Evolutionary conservation across 1,140 invertebrate species (phyloP), one percentile per base, ranked within the genome.

Genomic region (Macrostomum lignano): DNA sequence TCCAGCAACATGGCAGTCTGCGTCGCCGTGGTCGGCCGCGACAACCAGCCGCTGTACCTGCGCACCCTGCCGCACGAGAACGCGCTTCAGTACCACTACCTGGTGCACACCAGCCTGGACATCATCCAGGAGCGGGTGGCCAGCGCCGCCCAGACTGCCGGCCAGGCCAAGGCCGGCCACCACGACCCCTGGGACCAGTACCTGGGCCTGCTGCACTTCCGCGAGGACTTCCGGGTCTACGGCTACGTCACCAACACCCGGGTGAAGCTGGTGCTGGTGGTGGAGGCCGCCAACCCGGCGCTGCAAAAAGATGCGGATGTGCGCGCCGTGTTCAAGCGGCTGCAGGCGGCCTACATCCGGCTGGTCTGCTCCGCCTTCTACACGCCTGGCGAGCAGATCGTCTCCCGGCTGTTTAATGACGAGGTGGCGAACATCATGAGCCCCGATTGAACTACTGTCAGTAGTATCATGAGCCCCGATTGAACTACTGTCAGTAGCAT

Each of bases 151-250:
- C 69, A 65, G 48, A 71, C 66, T 60, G 63, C 62, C 3, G n/a
- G n/a, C n/a, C n/a, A n/a, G n/a, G n/a, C n/a, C n/a, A n/a, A n/a
- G n/a, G n/a, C n/a, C n/a, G n/a, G n/a, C n/a, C n/a, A n/a, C n/a
- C 56, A 48, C 36, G 54, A 59, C 17, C 35, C 49, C 3, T 60
- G 76, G 44, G 81, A 93, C 52, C 61, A 86, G 1, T 91, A 86
- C 54, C 64, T 91, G 23, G 81, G 81, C 14, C 59, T 79, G 31
- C 60, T 93, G 1, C 82, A 81, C 59, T 74, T 78, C 2, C 76
- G 79, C n/a, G 82, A 91, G 63, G 78, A 78, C 42, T 79, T 82
- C 55, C 88, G 81, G 70, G 76, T 88, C 76, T 86, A 81, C 65
- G 84, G 82, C 5, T 93, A 86, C 65, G 76, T 84, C 11, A 88